Evolutionary conservation across 2,888 invertebrate species (phyloP).

Genomic region (Lingula anatina): DNA sequence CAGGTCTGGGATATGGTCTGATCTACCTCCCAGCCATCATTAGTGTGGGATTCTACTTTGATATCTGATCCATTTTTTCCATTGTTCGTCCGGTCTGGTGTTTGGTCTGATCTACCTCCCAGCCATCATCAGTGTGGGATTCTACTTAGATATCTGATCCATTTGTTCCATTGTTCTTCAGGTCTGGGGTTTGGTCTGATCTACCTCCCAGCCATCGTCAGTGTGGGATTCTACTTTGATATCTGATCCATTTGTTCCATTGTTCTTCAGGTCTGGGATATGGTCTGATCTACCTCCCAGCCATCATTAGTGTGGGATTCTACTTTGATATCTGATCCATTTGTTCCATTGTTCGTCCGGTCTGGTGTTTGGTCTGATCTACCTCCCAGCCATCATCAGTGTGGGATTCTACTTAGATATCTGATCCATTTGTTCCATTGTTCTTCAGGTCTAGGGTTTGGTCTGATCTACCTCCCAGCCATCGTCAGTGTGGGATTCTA

Average conservation of each 20-base stretch:
- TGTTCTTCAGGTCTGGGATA: conserved; percentile 75
- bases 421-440: no score
- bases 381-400: conserved; percentile 94
- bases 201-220: conserved; percentile 95
- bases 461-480: conserved; percentile 94
- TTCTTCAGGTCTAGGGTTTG: conserved; percentile 79
- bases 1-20: conserved; percentile 89
- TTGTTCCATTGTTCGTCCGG: conserved; percentile 57
- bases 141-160: conserved; percentile 97
- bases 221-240: conserved; percentile 97
- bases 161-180: conserved; percentile 34
- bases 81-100: conserved; percentile 95
- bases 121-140: conserved; percentile 94
- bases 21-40: conserved; percentile 98
- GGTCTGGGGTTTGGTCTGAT: conserved; percentile 95
- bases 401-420: conserved; percentile 98
- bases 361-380: conserved; percentile 92
- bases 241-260: conserved; percentile 4
- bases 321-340: conserved; percentile 94
- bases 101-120: conserved; percentile 96
- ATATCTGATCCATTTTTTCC: conserved; percentile 86
- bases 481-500: conserved; percentile 97
- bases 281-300: conserved; percentile 94
- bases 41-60: conserved; percentile 95
- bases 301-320: conserved; percentile 94